Conservation (phyloP, 2,888 invertebrate species). For the Nineta flava region DNA sequence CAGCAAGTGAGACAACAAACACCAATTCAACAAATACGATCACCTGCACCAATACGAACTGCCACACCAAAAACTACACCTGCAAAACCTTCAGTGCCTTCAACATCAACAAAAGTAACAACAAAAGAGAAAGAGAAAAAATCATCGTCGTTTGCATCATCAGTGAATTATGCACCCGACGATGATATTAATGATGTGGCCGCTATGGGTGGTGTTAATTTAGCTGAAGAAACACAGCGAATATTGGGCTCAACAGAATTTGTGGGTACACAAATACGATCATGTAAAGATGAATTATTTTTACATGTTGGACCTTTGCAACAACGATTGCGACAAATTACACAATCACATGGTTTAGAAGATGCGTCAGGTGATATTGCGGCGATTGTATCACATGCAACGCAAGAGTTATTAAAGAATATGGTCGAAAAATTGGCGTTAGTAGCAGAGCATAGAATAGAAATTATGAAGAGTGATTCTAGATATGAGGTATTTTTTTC, state of each 20-base stretch:
- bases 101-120: constrained; percentile 37
- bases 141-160: constrained; percentile 36
- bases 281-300: constrained; percentile 87
- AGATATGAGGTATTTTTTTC: constrained; percentile 51
- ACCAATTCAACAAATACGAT: constrained; percentile 24
- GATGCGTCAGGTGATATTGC: constrained; percentile 71
- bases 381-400: constrained; percentile 80
- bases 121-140: constrained; percentile 64
- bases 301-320: constrained; percentile 63
- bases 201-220: constrained; percentile 96
- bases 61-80: constrained; percentile 22
- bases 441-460: constrained; percentile 88
- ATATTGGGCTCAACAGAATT: constrained; percentile 73
- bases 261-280: constrained; percentile 61
- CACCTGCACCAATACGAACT: constrained; percentile 23
- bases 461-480: constrained; percentile 78
- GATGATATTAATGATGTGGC: constrained; percentile 98
- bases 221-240: constrained; percentile 89
- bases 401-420: constrained; percentile 83
- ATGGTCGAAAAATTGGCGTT: constrained; percentile 81
- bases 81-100: constrained; percentile 39
- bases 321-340: constrained; percentile 57
- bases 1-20: constrained; percentile 25
- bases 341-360: constrained; percentile 62
- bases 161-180: constrained; percentile 42